Evolutionary conservation across 2,113 vertebrate genomes (phyloP).

Genomic region (Callipepla californica): DNA sequence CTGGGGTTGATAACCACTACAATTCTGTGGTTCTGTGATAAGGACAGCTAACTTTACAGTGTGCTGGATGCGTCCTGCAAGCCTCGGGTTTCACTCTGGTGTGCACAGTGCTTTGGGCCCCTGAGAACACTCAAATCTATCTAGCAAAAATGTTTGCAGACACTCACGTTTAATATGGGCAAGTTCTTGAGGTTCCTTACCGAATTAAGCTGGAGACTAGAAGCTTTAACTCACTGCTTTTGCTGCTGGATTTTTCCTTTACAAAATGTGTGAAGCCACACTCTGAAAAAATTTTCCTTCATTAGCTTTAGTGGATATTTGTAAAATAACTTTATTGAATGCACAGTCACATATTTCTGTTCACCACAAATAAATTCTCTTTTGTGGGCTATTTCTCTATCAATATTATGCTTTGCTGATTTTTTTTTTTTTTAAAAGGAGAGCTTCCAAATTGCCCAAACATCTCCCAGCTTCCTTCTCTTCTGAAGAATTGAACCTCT

Average conservation of each 20-base stretch:
- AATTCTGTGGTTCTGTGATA: background rate
- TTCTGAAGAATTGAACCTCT: conserved; percentile 25
- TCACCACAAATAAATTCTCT: background rate
- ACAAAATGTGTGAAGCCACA: background rate
- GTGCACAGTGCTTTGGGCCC: background rate
- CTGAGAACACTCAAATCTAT: background rate
- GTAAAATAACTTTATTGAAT: background rate
- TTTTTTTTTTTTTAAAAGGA: conserved; percentile 13
- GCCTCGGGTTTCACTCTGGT: background rate
- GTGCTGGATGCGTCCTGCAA: background rate
- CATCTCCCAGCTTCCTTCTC: background rate
- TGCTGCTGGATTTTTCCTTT: background rate
- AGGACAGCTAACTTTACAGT: background rate
- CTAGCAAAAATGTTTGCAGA: background rate
- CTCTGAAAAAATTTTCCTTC: background rate
- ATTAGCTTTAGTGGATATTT: background rate
- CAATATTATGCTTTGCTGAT: conserved; percentile 32
- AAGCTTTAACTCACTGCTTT: background rate
- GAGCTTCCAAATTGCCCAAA: background rate
- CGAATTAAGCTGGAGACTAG: background rate
- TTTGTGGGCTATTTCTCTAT: background rate
- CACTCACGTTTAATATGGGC: background rate
- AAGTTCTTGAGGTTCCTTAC: background rate
- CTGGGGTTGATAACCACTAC: background rate
- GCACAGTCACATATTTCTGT: background rate